These are phyloP conservation scores for Platycheirus rosarum DNA, from an alignment of 2,888 invertebrate genomes.

Conservation along the genomic window DNA sequence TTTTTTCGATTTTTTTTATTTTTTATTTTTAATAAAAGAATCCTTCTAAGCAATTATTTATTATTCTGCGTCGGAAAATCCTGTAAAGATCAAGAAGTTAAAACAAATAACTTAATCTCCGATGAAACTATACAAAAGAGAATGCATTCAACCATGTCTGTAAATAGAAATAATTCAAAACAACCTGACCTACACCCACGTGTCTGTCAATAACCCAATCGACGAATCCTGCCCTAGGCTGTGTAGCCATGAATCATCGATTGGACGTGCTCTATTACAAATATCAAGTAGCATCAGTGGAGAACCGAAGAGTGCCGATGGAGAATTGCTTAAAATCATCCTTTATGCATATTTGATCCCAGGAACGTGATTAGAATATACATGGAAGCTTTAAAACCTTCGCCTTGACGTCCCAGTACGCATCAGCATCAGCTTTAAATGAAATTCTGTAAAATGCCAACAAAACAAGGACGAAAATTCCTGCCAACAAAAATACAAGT, in stretches of 20 bases:
- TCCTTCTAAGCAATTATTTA: no score
- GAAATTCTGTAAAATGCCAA: conserved; percentile 5
- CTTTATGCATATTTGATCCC: conserved; percentile 42
- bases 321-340: conserved; percentile 39
- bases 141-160: neutral
- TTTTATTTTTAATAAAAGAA: no score
- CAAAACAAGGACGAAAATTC: conserved; percentile 7
- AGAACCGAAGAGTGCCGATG: conserved; percentile 17
- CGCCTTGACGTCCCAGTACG: conserved; percentile 16
- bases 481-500: neutral
- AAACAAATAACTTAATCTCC: no score
- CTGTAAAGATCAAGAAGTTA: no score
- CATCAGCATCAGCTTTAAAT: neutral
- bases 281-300: conserved; percentile 1
- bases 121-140: neutral
- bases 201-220: conserved; percentile 14
- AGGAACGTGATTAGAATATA: conserved; percentile 33
- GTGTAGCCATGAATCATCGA: conserved; percentile 14
- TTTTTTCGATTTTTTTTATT: no score
- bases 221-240: conserved; percentile 1
- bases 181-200: conserved; percentile 14
- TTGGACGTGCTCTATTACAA: conserved; percentile 19
- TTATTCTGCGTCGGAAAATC: no score
- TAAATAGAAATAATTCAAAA: neutral
- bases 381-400: neutral